A percentile compares a stretch with the other conserved stretches of the same genome.
Evolutionary conservation across 2,797 vertebrate genomes (phyloP).

Genomic region (Paedocypris micromegethes): DNA sequence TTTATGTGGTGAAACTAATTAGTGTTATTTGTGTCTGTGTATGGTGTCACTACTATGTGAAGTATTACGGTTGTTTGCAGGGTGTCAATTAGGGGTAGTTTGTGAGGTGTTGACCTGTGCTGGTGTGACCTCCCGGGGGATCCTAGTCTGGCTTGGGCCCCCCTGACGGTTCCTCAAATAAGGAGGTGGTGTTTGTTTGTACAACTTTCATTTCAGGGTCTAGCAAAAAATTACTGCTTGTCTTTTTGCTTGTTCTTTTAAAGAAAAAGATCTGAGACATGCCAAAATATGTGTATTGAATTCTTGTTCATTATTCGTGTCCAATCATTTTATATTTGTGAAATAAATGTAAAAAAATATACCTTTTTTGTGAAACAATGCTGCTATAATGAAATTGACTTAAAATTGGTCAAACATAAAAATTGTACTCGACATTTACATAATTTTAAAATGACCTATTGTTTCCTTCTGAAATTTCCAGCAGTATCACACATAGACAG

Average conservation of each 20-base stretch:
- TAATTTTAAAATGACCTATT: too few relatives aligned
- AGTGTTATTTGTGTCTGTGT: constrained; percentile 16
- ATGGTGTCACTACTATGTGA: background rate
- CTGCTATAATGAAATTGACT: too few relatives aligned
- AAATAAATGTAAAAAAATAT: too few relatives aligned
- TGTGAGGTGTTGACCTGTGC: constrained; percentile 49
- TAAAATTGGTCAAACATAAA: too few relatives aligned
- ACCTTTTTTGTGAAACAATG: too few relatives aligned
- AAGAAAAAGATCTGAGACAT: too few relatives aligned
- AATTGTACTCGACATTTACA: too few relatives aligned
- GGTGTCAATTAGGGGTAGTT: constrained; percentile 22
- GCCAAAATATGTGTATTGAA: too few relatives aligned
- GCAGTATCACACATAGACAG: too few relatives aligned
- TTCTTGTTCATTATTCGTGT: too few relatives aligned
- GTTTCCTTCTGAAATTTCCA: too few relatives aligned
- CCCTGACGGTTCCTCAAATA: constrained; percentile 61
- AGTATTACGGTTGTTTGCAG: background rate
- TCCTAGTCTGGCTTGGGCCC: constrained; percentile 41
- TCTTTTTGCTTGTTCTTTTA: constrained; percentile 56
- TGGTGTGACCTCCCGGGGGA: constrained; percentile 67
- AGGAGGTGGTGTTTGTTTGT: constrained; percentile 73
- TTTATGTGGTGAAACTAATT: background rate
- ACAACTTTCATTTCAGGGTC: constrained; percentile 72
- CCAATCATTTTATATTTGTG: too few relatives aligned
- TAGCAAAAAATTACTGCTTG: constrained; percentile 30